Evolutionary conservation across 53 echinoderm and acorn worm species (phyloP).

Genomic region (Luidia sarsii): DNA sequence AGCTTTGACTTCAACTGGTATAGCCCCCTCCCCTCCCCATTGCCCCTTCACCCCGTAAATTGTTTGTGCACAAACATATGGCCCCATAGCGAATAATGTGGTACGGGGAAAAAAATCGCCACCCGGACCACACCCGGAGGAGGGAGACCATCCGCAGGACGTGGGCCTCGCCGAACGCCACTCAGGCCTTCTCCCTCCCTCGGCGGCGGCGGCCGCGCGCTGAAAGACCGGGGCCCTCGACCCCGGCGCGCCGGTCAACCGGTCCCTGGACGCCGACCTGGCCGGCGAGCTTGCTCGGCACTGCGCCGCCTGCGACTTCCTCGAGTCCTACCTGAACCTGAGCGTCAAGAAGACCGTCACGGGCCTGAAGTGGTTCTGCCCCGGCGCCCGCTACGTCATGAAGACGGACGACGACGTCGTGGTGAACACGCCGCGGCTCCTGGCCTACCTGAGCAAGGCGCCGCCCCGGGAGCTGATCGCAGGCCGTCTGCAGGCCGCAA

Average conservation of each 20-base stretch:
- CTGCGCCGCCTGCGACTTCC: constrained; percentile 69
- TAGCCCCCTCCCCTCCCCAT: too few species aligned
- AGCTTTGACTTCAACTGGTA: too few species aligned
- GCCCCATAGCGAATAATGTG: too few species aligned
- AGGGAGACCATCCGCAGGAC: constrained; percentile 66
- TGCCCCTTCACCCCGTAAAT: too few species aligned
- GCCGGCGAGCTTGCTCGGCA: constrained; percentile 42
- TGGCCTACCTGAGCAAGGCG: constrained; percentile 57
- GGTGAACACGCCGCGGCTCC: constrained; percentile 65
- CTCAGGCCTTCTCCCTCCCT: neutral
- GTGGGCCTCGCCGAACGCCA: constrained; percentile 53
- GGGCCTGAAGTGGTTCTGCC: constrained; percentile 71
- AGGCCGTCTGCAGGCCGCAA: constrained; percentile 65
- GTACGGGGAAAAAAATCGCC: too few species aligned
- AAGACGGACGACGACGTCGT: constrained; percentile 85
- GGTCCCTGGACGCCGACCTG: constrained; percentile 21
- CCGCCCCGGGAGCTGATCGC: constrained; percentile 55
- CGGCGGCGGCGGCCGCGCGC: too few species aligned
- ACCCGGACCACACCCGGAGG: constrained; percentile 35
- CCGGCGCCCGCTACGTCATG: constrained; percentile 71
- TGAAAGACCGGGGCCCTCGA: constrained; percentile 3
- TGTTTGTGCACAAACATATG: too few species aligned
- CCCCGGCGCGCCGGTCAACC: too few species aligned
- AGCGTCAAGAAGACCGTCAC: constrained; percentile 76
- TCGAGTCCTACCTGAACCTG: constrained; percentile 78